Evolutionary conservation across 2,113 vertebrate genomes (phyloP).

Genomic region (Vanacampus margaritifer): DNA sequence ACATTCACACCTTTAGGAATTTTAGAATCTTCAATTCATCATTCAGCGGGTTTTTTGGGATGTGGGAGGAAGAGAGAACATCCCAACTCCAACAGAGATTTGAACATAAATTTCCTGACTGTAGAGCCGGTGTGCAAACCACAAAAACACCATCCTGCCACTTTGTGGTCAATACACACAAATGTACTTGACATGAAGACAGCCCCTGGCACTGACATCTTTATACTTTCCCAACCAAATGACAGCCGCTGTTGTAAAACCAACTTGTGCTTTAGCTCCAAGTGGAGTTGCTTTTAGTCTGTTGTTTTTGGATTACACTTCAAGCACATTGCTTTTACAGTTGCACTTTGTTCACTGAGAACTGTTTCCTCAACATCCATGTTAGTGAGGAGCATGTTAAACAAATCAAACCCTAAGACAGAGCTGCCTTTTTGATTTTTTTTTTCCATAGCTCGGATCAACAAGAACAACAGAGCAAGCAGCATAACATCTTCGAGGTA

Average conservation of each 20-base stretch:
- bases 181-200: not conserved
- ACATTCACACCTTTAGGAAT: not conserved
- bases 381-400: slow-evolving; percentile 65
- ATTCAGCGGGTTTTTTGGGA: not conserved
- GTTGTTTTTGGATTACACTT: slow-evolving; percentile 37
- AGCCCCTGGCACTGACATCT: slow-evolving; percentile 4
- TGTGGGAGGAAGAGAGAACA: not conserved
- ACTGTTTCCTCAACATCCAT: slow-evolving; percentile 65
- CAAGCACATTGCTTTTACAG: slow-evolving; percentile 44
- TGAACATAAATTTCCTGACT: not conserved
- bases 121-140: not conserved
- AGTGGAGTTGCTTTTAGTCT: slow-evolving; percentile 29
- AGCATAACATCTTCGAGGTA: slow-evolving; percentile 52
- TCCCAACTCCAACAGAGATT: not conserved
- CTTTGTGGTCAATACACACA: not conserved
- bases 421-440: slow-evolving; percentile 38
- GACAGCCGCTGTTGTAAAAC: slow-evolving; percentile 29
- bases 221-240: slow-evolving; percentile 35
- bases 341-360: slow-evolving; percentile 44
- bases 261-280: slow-evolving; percentile 38
- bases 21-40: not conserved
- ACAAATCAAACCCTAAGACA: slow-evolving; percentile 70
- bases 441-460: slow-evolving; percentile 23
- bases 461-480: slow-evolving; percentile 49
- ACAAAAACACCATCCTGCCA: not conserved